Evolutionary conservation across 2,888 invertebrate genomes (phyloP).

Genomic region (Amphimallon solstitiale): DNA sequence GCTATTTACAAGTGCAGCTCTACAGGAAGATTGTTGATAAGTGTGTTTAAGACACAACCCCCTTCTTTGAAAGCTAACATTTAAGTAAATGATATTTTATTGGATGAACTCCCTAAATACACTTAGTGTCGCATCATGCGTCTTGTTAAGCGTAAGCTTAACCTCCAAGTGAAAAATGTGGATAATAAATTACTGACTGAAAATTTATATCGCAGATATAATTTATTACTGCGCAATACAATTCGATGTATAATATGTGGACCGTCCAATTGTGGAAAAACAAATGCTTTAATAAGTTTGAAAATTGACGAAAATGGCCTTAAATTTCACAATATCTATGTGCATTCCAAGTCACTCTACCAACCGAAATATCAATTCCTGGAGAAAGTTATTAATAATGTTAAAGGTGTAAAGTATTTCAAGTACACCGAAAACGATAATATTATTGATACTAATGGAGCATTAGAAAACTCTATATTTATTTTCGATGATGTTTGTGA

Average conservation of each 20-base stretch:
- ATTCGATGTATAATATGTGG: constrained; percentile 51
- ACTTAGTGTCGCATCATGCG: not conserved
- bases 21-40: constrained; percentile 45
- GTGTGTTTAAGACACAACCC: constrained; percentile 38
- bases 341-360: constrained; percentile 53
- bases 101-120: too few relatives aligned
- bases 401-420: constrained; percentile 49
- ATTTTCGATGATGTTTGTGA: too few relatives aligned
- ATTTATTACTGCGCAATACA: constrained; percentile 36
- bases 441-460: too few relatives aligned
- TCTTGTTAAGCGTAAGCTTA: too few relatives aligned
- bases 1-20: constrained; percentile 48
- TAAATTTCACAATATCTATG: constrained; percentile 57
- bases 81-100: not conserved
- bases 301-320: constrained; percentile 54
- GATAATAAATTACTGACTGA: not conserved
- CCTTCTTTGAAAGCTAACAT: constrained; percentile 25
- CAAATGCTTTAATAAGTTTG: constrained; percentile 54
- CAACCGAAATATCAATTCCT: constrained; percentile 54
- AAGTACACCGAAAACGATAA: constrained; percentile 42
- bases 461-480: too few relatives aligned
- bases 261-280: constrained; percentile 58
- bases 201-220: constrained; percentile 42
- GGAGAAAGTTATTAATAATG: constrained; percentile 42
- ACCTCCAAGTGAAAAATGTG: constrained; percentile 56